Percentiles rank a stretch among this genome's conserved stretches.
Conservation (phyloP, 2,888 invertebrate genomes). For the Geotrupes spiniger region DNA sequence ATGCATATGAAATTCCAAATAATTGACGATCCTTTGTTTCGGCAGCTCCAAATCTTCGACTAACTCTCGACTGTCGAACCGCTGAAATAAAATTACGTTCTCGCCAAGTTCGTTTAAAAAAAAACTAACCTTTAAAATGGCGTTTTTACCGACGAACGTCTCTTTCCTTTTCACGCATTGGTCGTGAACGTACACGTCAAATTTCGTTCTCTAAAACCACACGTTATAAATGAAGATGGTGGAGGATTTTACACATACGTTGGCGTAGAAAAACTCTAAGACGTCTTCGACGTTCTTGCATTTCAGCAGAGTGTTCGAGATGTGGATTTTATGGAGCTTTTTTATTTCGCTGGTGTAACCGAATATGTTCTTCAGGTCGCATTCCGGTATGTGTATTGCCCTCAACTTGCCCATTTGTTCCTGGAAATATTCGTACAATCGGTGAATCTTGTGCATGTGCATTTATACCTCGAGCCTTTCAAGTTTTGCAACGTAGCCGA, state of each 20-base stretch:
- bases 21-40: too few species aligned
- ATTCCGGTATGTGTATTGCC: constrained; percentile 6
- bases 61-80: not conserved
- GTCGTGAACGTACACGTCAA: constrained; percentile 19
- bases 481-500: constrained; percentile 15
- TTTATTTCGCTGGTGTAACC: constrained; percentile 16
- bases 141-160: constrained; percentile 14
- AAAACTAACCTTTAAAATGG: constrained; percentile 12
- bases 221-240: too few species aligned
- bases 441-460: not conserved
- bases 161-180: constrained; percentile 17
- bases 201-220: constrained; percentile 12
- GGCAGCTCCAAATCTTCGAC: not conserved
- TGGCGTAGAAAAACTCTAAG: constrained; percentile 10
- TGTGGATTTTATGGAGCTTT: constrained; percentile 9
- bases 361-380: constrained; percentile 16
- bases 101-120: not conserved
- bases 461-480: constrained; percentile 15
- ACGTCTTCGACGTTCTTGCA: constrained; percentile 11
- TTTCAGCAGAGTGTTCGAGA: constrained; percentile 3
- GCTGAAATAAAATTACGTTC: not conserved
- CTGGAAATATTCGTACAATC: constrained; percentile 5
- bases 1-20: too few species aligned
- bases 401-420: constrained; percentile 7
- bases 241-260: too few species aligned